Base-by-base conservation (phyloP, 92 coral and sea anemone genomes). In the Siderastrea radians region DNA sequence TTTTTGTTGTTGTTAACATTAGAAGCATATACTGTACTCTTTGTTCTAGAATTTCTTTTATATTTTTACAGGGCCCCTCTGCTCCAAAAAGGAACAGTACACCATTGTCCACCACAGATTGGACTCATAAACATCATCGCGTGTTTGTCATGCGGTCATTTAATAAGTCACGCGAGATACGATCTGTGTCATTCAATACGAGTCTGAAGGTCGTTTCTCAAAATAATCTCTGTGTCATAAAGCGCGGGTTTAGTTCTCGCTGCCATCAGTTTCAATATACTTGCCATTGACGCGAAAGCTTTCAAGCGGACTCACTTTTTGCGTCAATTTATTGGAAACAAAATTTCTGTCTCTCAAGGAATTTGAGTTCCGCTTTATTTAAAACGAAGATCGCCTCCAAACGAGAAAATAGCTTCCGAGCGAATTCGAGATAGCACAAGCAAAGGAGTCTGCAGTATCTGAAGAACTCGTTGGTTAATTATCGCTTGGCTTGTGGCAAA, bases 121-220 rank as follows among this genome's bases (percentile, higher is more conserved):
- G 38, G 38, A 26, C 38, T 26, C 38, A 26, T 26, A 26, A 26
- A 26, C 38, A 26, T 26, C 38, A 26, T 7, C 73, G 11, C 73
- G 73, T 68, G 73, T 68, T 47, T 45, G n/a, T 68, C 73, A 68
- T 68, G 51, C 4, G 73, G 17, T 5, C 72, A 68, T 8, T 68
- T 45, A 3, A 55, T 68, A 5, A 68, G 73, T 68, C 73, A 68
- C 73, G 73, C 73, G 73, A 68, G 71, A 26, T 17, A 17, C 66
- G 8, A 19, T 2, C 73, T 6, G 38, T 26, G 38, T 26, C 38
- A 26, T 26, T 26, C 38, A 26, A 26, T 0, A 26, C 38, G 38
- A 26, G 73, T 68, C 73, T 68, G 51, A 44, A 68, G 73, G 73
- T 68, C 51, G 46, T 68, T 68, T 68, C 73, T 68, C 9, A 47